phyloP scores from a whole-genome alignment of 1,140 invertebrate genomes.

The Rhynchophorus ferrugineus region DNA sequence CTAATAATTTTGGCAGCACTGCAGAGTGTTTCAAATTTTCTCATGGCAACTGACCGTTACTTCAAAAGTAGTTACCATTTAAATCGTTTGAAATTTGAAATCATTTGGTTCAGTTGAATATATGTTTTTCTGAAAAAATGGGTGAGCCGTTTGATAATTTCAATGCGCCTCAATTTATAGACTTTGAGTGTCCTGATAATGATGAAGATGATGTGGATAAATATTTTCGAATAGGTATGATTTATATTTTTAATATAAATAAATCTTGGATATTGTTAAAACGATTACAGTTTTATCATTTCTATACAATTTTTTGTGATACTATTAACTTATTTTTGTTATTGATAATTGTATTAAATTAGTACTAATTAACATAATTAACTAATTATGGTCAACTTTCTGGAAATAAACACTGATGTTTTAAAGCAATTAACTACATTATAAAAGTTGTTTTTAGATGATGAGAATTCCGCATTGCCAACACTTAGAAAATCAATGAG shows the following conservation, averaged over 20 bases:
- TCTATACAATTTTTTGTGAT: neutral
- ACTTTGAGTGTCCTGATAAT: neutral
- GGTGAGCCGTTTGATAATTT: neutral
- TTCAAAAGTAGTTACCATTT: too few species aligned
- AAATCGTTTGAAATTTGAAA: too few species aligned
- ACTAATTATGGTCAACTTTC: too few species aligned
- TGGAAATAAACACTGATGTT: too few species aligned
- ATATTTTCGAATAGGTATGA: neutral
- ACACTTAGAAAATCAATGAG: neutral
- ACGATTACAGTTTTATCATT: neutral
- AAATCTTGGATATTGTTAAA: neutral
- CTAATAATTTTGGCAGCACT: too few species aligned
- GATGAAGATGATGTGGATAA: neutral
- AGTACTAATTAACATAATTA: too few species aligned
- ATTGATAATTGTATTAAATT: neutral
- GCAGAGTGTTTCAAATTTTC: too few species aligned
- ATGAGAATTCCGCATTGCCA: neutral
- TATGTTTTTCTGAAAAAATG: neutral
- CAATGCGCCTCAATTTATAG: slow-evolving; percentile 9
- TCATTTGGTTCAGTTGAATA: too few species aligned
- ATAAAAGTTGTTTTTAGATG: neutral
- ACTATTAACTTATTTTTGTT: neutral
- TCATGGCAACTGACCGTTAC: too few species aligned
- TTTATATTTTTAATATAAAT: neutral
- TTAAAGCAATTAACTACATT: neutral